These are phyloP conservation scores for Choreutis nemorana DNA, from an alignment of 2,888 invertebrate species.

Conservation along the genomic window DNA sequence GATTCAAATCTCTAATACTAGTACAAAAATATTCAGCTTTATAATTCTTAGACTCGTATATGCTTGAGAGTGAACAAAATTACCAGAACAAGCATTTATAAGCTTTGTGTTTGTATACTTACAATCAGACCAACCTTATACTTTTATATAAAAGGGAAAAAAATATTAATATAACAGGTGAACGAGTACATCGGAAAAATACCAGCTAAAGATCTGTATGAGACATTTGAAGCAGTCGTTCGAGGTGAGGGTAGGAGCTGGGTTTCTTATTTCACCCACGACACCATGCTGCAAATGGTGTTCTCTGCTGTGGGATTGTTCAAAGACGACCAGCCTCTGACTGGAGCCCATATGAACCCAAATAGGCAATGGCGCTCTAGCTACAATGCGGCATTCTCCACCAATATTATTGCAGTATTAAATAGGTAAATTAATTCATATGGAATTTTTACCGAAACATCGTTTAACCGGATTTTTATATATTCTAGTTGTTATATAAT, in stretches of 20 bases:
- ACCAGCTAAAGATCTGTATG: constrained; percentile 71
- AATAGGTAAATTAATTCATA: constrained; percentile 74
- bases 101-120: too few species aligned
- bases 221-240: constrained; percentile 43
- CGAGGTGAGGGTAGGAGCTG: constrained; percentile 44
- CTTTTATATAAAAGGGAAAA: too few species aligned
- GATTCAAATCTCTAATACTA: constrained; percentile 37
- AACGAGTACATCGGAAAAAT: constrained; percentile 73
- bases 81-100: too few species aligned
- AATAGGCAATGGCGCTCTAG: constrained; percentile 75
- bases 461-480: too few species aligned
- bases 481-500: too few species aligned
- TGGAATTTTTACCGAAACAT: too few species aligned
- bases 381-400: constrained; percentile 71
- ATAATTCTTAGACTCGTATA: background rate
- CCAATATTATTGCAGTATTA: constrained; percentile 77
- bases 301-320: constrained; percentile 70
- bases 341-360: constrained; percentile 59
- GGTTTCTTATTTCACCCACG: constrained; percentile 75
- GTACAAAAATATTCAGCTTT: background rate
- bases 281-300: constrained; percentile 70
- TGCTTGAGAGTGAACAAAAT: too few species aligned
- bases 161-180: too few species aligned
- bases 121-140: too few species aligned
- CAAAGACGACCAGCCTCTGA: constrained; percentile 65